Conservation (phyloP, 2,888 invertebrate genomes). For the Liposcelis brunnea region DNA sequence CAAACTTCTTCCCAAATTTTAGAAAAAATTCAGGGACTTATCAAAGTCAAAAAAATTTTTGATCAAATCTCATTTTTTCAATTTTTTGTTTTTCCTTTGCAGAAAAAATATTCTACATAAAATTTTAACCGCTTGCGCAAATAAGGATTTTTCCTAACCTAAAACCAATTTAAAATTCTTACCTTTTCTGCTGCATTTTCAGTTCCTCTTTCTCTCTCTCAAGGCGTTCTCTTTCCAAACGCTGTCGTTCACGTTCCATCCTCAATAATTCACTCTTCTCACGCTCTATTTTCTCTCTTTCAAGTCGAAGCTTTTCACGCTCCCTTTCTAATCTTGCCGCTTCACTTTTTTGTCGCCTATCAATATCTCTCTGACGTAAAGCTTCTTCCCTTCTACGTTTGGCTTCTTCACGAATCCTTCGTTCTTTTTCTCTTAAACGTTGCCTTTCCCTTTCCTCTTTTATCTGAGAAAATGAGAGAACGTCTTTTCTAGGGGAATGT, state of each 20-base stretch:
- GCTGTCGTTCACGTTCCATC: constrained; percentile 68
- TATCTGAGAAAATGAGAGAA: constrained; percentile 64
- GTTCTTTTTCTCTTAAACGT: constrained; percentile 56
- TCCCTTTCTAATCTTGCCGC: constrained; percentile 65
- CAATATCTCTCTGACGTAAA: constrained; percentile 58
- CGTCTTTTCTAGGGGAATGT: constrained; percentile 32
- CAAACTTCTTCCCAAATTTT: too few relatives aligned
- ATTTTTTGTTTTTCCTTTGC: too few relatives aligned
- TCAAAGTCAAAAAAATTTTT: too few relatives aligned
- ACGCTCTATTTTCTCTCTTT: constrained; percentile 73
- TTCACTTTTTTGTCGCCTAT: constrained; percentile 69
- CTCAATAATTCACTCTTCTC: constrained; percentile 73
- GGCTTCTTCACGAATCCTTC: constrained; percentile 62
- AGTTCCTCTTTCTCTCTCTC: constrained; percentile 69
- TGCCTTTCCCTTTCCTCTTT: constrained; percentile 61
- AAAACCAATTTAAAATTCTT: constrained; percentile 25
- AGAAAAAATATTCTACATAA: too few relatives aligned
- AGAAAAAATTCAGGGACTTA: too few relatives aligned
- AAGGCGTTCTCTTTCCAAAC: constrained; percentile 37
- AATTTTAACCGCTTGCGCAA: too few relatives aligned
- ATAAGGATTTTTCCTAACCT: constrained; percentile 21
- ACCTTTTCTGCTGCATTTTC: constrained; percentile 61
- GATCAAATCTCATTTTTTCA: too few relatives aligned
- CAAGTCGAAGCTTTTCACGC: constrained; percentile 60
- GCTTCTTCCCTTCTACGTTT: constrained; percentile 62